Percentiles rank a stretch among this genome's conserved stretches.
Evolutionary conservation across 1,140 invertebrate species (phyloP).

Genomic region (Brachystomella parvula): DNA sequence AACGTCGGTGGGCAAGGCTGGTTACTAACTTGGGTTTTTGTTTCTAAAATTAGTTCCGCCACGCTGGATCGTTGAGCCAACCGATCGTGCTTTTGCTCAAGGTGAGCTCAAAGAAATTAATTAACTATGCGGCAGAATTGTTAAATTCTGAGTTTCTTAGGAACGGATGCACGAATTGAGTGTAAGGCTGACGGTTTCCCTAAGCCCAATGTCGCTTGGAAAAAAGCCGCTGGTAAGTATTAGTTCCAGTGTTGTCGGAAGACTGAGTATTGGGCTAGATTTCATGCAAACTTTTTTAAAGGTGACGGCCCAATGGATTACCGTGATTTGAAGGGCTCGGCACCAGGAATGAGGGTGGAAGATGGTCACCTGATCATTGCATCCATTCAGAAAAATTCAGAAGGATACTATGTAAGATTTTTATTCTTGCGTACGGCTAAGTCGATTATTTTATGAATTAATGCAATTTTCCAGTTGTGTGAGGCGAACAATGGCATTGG

Average conservation of each 20-base stretch:
- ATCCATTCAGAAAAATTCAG: conserved; percentile 83
- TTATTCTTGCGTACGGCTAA: conserved; percentile 63
- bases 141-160: not conserved
- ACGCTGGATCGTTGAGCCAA: conserved; percentile 90
- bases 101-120: conserved; percentile 42
- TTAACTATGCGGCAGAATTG: not conserved
- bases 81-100: conserved; percentile 89
- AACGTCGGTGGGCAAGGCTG: conserved; percentile 3
- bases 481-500: conserved; percentile 94
- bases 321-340: conserved; percentile 79
- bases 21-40: conserved; percentile 22
- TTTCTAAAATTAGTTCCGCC: conserved; percentile 68
- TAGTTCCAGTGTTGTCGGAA: not conserved
- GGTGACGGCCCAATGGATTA: conserved; percentile 84
- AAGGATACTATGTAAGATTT: conserved; percentile 46
- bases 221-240: conserved; percentile 75
- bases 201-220: conserved; percentile 86
- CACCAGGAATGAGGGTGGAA: conserved; percentile 78
- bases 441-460: conserved; percentile 54
- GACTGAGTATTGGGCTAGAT: not conserved
- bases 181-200: conserved; percentile 94
- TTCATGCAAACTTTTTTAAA: conserved; percentile 42
- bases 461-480: conserved; percentile 86
- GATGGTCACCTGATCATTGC: conserved; percentile 81
- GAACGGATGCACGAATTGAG: conserved; percentile 72